A percentile compares a stretch with the other conserved stretches of the same genome.
Evolutionary conservation across 2,797 vertebrate genomes (phyloP).

Genomic region (Microctenopoma stevenorrisi): DNA sequence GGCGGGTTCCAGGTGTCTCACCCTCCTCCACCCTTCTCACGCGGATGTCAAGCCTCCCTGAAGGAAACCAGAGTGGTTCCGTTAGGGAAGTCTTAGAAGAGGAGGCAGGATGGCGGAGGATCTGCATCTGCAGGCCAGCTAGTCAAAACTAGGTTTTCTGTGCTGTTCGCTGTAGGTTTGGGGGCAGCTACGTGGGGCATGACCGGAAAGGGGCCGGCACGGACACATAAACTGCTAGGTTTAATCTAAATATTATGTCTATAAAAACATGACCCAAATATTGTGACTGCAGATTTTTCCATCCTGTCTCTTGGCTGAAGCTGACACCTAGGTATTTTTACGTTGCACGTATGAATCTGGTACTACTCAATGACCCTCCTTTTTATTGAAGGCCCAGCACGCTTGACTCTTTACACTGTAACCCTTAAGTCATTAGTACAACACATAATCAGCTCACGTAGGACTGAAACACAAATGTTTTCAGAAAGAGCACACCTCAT

Average conservation of each 20-base stretch:
- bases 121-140: conserved; percentile 65
- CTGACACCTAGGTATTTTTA: conserved; percentile 43
- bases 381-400: conserved; percentile 48
- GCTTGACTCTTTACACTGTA: conserved; percentile 16
- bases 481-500: conserved; percentile 3
- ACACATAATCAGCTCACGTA: conserved; percentile 9
- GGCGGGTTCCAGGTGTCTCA: conserved; percentile 61
- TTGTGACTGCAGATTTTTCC: conserved; percentile 73
- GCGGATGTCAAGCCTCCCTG: conserved; percentile 74
- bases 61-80: conserved; percentile 75
- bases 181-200: conserved; percentile 56
- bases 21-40: conserved; percentile 68
- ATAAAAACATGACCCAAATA: conserved; percentile 76
- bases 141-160: conserved; percentile 76
- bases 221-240: conserved; percentile 60
- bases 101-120: conserved; percentile 46
- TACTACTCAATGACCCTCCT: conserved; percentile 54
- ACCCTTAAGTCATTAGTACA: conserved; percentile 13
- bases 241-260: conserved; percentile 80
- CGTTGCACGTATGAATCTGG: conserved; percentile 47
- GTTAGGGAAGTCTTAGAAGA: conserved; percentile 72
- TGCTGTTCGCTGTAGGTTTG: conserved; percentile 58
- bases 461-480: conserved; percentile 11
- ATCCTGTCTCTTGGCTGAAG: conserved; percentile 61
- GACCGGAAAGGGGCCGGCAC: conserved; percentile 65